Base-by-base conservation (phyloP, 2,888 invertebrate genomes). In the Oligia fasciuncula region DNA sequence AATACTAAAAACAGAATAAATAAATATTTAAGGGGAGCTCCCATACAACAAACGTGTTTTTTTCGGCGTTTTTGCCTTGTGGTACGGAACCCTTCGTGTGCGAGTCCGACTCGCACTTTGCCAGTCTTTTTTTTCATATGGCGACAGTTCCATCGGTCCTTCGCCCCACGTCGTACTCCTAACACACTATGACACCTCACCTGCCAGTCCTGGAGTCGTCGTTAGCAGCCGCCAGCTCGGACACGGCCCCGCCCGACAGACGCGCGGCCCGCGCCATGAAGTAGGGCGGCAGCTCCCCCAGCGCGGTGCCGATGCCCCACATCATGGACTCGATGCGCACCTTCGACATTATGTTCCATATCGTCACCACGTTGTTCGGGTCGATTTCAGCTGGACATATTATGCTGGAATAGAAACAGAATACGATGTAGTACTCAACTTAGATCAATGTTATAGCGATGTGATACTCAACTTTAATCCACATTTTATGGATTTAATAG, bases 201-300 rank as follows among this genome's bases (percentile, higher is more conserved):
- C 93, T 92, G 78, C 93, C 94, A 76, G 94, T 95, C 67, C 92
- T 92, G 1, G 95, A 93, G 62, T 95, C 94, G 8, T 95, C 94
- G 5, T 85, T 91, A 1, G 92, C 89, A 2, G 92, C 89, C 0
- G 92, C 86, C 0, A 96, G 89, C 72, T 95, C 96, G 0, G 94
- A 92, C 19, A 94, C 93, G 0, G 93, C 92, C 0, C 94, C 95
- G 0, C 96, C 96, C 0, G 98, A 98, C 1, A 98, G 97, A 17
- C 99, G 95, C 0, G 99, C 98, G 8, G 99, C 99, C 83, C 99
- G 97, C n/a, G 99, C 99, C 99, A 99, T 99, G 96, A 99, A 99
- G 97, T 99, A 99, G 0, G 99, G 99, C 5, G 99, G 99, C 87
- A 99, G 95, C 94, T 99, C 99, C 0, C 99, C 99, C n/a, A 99